These are phyloP conservation scores for Calliphora vomitoria DNA, from an alignment of 2,888 invertebrate genomes.

Conservation along the genomic window DNA sequence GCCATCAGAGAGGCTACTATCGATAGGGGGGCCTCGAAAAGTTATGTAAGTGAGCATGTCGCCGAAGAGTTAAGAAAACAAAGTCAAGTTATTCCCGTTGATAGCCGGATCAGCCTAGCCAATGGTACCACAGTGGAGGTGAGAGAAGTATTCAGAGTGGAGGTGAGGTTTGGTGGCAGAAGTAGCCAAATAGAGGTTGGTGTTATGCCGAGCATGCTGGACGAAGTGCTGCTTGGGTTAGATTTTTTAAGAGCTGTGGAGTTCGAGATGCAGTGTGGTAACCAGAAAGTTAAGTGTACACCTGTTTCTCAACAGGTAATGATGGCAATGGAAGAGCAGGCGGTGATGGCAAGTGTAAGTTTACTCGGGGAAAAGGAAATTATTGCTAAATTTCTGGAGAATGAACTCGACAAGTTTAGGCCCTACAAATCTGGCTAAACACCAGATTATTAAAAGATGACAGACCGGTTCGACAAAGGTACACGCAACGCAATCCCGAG, in stretches of 20 bases:
- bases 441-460: slow-evolving; percentile 22
- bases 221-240: slow-evolving; percentile 5
- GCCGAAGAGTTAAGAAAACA: background rate
- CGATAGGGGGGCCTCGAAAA: slow-evolving; percentile 15
- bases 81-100: background rate
- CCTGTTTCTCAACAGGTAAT: background rate
- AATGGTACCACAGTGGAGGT: background rate
- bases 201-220: background rate
- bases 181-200: background rate
- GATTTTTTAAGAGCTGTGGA: slow-evolving; percentile 2
- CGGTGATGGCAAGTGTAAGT: background rate
- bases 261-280: background rate
- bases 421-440: background rate
- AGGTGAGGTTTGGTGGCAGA: background rate
- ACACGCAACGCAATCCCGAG: slow-evolving; percentile 7
- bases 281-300: background rate
- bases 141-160: background rate
- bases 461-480: background rate
- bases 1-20: background rate
- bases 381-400: background rate
- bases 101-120: background rate
- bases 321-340: background rate
- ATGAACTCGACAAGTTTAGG: background rate
- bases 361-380: background rate
- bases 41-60: slow-evolving; percentile 7